A percentile compares a stretch with the other conserved stretches of the same genome.
Conservation (phyloP, 2,888 invertebrate species). For the Drosophila crucigera region DNA sequence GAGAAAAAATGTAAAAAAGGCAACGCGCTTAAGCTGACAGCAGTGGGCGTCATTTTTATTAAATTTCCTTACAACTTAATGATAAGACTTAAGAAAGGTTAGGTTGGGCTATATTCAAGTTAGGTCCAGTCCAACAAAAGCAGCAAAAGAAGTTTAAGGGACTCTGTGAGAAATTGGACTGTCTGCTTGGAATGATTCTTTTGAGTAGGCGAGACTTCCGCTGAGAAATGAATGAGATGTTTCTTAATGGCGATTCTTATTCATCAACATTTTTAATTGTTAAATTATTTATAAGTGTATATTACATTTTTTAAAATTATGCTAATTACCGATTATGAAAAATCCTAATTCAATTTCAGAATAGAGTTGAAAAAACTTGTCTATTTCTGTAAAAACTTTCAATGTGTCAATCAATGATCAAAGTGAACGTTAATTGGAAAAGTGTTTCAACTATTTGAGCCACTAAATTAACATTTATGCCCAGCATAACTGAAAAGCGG, state of each 20-base stretch:
- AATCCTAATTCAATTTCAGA: neutral
- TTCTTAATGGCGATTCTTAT: neutral
- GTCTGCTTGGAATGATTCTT: neutral
- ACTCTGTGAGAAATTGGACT: neutral
- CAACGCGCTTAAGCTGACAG: constrained; percentile 6
- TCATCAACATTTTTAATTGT: neutral
- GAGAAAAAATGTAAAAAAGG: constrained; percentile 7
- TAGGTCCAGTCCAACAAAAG: neutral
- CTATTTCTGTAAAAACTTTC: neutral
- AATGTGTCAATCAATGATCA: too few species aligned
- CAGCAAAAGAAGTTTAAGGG: neutral
- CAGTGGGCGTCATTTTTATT: constrained; percentile 6
- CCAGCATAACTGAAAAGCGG: neutral
- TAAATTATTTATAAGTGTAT: neutral
- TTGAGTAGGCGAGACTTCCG: neutral
- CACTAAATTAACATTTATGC: neutral
- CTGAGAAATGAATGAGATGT: neutral
- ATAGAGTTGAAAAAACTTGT: neutral
- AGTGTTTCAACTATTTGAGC: neutral
- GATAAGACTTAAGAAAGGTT: neutral
- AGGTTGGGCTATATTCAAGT: neutral
- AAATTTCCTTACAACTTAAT: constrained; percentile 2
- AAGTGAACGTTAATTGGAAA: neutral
- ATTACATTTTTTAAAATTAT: neutral
- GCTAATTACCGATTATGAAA: neutral